Conservation (phyloP, 2,797 vertebrate genomes). For the Dallia pectoralis region DNA sequence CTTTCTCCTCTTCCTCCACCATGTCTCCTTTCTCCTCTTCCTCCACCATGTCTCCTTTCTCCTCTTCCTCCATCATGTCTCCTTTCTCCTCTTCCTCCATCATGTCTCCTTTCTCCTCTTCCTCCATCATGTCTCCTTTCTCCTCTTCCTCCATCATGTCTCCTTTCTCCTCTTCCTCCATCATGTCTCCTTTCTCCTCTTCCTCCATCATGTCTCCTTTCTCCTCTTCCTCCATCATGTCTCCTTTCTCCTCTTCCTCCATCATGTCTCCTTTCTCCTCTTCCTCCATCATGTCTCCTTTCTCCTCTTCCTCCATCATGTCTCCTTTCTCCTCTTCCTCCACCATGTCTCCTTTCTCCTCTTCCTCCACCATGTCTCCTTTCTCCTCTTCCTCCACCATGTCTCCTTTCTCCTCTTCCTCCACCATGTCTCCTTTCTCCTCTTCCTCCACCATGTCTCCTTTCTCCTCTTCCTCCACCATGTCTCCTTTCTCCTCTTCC, state of each 20-base stretch:
- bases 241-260: constrained; percentile 40
- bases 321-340: constrained; percentile 22
- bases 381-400: constrained; percentile 44
- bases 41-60: constrained; percentile 50
- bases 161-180: constrained; percentile 43
- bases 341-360: constrained; percentile 49
- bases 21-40: too few species aligned
- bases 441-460: constrained; percentile 44
- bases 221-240: constrained; percentile 42
- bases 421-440: constrained; percentile 37
- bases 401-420: constrained; percentile 38
- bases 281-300: constrained; percentile 43
- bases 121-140: constrained; percentile 52
- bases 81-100: constrained; percentile 52
- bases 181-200: constrained; percentile 36
- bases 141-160: constrained; percentile 43
- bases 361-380: constrained; percentile 44
- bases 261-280: constrained; percentile 46
- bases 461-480: constrained; percentile 48
- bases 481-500: constrained; percentile 27
- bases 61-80: constrained; percentile 46
- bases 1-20: constrained; percentile 9
- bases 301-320: too few species aligned
- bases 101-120: constrained; percentile 27
- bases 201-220: too few species aligned